A percentile compares a stretch with the other conserved stretches of the same genome.
Evolutionary conservation across 2,888 invertebrate species (phyloP).

Genomic region (Gasteruption jaculator): DNA sequence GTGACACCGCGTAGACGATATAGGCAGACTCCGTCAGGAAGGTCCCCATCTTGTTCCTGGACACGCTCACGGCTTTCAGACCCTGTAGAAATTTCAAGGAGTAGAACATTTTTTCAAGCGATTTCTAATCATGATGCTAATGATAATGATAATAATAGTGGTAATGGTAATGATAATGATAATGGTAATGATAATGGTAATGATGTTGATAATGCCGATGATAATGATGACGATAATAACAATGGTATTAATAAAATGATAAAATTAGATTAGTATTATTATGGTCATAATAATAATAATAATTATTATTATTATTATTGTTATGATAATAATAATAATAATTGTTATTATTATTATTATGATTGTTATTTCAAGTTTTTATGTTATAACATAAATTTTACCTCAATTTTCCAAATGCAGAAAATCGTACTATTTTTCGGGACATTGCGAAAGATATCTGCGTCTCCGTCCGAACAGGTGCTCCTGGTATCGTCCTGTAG

Average conservation of each 20-base stretch:
- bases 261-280: no score
- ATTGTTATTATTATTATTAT: no score
- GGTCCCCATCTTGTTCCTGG: slow-evolving; percentile 41
- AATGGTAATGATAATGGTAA: not conserved
- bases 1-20: slow-evolving; percentile 45
- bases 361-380: no score
- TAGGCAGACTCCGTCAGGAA: slow-evolving; percentile 47
- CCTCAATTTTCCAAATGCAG: slow-evolving; percentile 86
- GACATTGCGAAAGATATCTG: slow-evolving; percentile 71
- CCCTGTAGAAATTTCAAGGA: slow-evolving; percentile 33
- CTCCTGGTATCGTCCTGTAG: slow-evolving; percentile 43
- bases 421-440: slow-evolving; percentile 75
- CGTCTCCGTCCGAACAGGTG: slow-evolving; percentile 43
- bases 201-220: not conserved
- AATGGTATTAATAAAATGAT: not conserved
- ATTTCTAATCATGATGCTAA: no score
- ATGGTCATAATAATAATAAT: no score
- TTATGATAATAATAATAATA: no score
- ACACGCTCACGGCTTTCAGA: slow-evolving; percentile 39
- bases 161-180: slow-evolving; percentile 2
- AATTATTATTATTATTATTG: no score
- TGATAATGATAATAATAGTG: not conserved
- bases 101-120: no score
- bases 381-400: no score
- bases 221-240: not conserved